Percentiles rank a stretch among this genome's conserved stretches.
These are phyloP conservation scores for Hyppa rectilinea DNA, from an alignment of 2,888 invertebrate species.

Conservation along the genomic window DNA sequence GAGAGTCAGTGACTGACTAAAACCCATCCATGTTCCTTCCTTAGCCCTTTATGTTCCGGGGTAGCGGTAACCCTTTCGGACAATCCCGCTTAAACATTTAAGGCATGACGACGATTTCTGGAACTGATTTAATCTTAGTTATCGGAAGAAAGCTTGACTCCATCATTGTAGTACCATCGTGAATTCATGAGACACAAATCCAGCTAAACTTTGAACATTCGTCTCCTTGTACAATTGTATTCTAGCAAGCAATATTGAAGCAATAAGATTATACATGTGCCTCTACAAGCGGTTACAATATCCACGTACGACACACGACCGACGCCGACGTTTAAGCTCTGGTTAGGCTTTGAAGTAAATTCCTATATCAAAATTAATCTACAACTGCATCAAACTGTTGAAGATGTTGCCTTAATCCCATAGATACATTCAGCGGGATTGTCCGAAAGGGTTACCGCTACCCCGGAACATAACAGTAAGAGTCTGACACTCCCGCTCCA, in stretches of 20 bases:
- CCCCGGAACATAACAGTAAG: no score
- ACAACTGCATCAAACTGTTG: not conserved
- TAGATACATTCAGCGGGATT: no score
- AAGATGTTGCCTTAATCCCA: not conserved
- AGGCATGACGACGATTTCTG: no score
- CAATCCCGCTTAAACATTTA: no score
- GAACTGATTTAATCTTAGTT: not conserved
- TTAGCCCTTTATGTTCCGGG: no score
- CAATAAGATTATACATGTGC: not conserved
- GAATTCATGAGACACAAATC: not conserved
- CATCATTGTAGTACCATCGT: not conserved
- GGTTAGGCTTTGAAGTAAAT: slow-evolving; percentile 4
- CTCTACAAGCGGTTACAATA: not conserved
- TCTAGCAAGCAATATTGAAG: not conserved
- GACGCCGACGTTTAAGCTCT: not conserved
- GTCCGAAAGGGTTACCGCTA: no score
- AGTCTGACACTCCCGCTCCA: no score
- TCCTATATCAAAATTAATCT: not conserved
- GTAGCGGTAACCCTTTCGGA: no score
- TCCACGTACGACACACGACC: not conserved
- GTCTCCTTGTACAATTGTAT: no score
- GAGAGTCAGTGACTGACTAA: no score
- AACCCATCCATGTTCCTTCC: no score
- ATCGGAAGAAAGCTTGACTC: not conserved
- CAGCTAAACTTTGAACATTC: not conserved